Evolutionary conservation across 92 coral and sea anemone species (phyloP).

Genomic region (Diadumene lineata): DNA sequence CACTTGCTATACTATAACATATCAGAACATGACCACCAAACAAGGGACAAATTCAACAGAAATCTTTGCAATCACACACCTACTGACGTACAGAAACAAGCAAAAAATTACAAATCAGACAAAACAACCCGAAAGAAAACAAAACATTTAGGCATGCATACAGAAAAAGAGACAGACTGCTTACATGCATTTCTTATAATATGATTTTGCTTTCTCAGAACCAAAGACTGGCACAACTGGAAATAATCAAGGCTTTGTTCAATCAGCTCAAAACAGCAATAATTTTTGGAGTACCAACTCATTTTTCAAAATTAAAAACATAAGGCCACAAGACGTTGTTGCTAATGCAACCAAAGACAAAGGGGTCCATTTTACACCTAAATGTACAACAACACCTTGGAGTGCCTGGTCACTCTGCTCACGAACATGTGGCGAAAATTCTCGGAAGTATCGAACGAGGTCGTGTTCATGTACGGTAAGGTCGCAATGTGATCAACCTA

Average conservation of each 20-base stretch:
- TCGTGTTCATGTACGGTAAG: slow-evolving; percentile 9
- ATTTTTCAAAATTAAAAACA: background rate
- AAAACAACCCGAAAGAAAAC: too few species aligned
- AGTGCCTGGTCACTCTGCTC: slow-evolving; percentile 24
- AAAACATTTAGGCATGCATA: too few species aligned
- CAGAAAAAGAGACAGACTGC: too few species aligned
- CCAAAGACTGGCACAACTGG: background rate
- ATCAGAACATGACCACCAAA: too few species aligned
- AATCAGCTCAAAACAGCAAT: background rate
- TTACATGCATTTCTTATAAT: too few species aligned
- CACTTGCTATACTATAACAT: too few species aligned
- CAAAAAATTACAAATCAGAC: too few species aligned
- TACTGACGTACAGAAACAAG: too few species aligned
- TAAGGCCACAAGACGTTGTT: background rate
- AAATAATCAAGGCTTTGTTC: background rate
- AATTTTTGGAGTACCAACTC: background rate
- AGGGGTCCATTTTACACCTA: background rate
- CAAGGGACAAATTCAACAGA: too few species aligned
- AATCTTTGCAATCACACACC: too few species aligned
- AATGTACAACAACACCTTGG: slow-evolving; percentile 18
- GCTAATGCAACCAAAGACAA: background rate
- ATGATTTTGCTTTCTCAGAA: background rate
- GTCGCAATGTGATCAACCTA: background rate
- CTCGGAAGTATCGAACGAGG: slow-evolving; percentile 16
- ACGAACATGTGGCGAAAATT: slow-evolving; percentile 23